Evolutionary conservation across 2,888 invertebrate species (phyloP), one percentile per base, ranked within the genome.

Genomic region (Venustoraphidia nigricollis): DNA sequence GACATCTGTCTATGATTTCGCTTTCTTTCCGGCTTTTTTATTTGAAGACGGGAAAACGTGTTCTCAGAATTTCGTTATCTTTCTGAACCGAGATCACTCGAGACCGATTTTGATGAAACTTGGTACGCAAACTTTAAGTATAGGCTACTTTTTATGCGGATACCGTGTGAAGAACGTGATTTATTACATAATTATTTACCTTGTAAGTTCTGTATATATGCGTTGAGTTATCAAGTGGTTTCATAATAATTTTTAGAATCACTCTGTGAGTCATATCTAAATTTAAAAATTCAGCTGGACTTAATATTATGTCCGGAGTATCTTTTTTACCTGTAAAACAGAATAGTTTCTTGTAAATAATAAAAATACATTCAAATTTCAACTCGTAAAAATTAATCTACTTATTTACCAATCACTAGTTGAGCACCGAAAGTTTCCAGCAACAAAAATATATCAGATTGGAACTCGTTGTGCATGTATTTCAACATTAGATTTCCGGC

Each of bases 401-500:
- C 3, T 27, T 6, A 55, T 59, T 53, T 64, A 73, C 78, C 64
- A 50, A 76, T 60, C 10, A 70, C 71, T 9, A 80, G 56, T 27
- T 65, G 61, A 1, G 77, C 78, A 41, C 74, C 72, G 10, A 75
- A 74, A 1, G 79, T 75, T 62, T 73, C 75, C 10, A 83, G 58
- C 8, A 82, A 65, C 4, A 83, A 58, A 56, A 79, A 84, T 9
- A 87, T 59, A 59, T 88, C 87, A 0, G 87, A 87, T 0, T 78
- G 80, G 59, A 87, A 87, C 39, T 81, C 79, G 2, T 66, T 69
- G 56, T 83, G 72, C 14, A 66, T 59, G 58, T 83, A 76, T 60
- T 87, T 87, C 56, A 83, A 67, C 63, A 74, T 72, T 44, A 80
- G 58, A 58, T 86, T 86, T n/a, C 86, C 86, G 48, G 80, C 85